phyloP scores from a whole-genome alignment of 1,140 invertebrate species.

The Branchinecta lynchi region DNA sequence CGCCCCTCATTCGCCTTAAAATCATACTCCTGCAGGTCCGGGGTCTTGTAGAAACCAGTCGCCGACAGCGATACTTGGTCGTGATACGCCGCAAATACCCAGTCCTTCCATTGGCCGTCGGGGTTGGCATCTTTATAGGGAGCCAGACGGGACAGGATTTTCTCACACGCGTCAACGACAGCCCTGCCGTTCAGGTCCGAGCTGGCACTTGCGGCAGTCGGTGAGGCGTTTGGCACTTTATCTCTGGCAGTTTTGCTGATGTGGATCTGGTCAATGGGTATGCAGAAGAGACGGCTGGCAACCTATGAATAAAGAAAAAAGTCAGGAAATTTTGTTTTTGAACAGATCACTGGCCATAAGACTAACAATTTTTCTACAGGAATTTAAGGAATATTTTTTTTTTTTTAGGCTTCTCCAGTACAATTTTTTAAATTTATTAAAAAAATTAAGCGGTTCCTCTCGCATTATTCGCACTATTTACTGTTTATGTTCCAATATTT shows the following conservation, averaged over 20 bases:
- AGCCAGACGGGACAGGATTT: constrained; percentile 53
- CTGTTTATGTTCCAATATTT: too few relatives aligned
- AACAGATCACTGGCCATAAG: too few relatives aligned
- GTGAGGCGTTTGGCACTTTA: constrained; percentile 83
- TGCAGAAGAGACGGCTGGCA: constrained; percentile 51
- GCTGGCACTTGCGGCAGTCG: constrained; percentile 76
- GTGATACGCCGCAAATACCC: constrained; percentile 64
- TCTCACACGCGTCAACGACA: constrained; percentile 39
- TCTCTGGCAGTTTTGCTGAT: constrained; percentile 78
- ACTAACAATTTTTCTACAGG: too few relatives aligned
- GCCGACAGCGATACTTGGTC: constrained; percentile 64
- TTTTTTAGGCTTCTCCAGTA: too few relatives aligned
- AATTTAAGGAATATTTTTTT: too few relatives aligned
- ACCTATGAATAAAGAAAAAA: constrained; percentile 31
- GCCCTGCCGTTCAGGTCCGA: constrained; percentile 94
- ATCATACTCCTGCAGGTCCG: constrained; percentile 52
- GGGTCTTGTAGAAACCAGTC: constrained; percentile 70
- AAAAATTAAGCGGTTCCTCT: too few relatives aligned
- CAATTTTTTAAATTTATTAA: too few relatives aligned
- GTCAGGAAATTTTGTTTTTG: too few relatives aligned
- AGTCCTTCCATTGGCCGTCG: constrained; percentile 62
- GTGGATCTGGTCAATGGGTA: constrained; percentile 60
- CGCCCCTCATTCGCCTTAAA: constrained; percentile 50
- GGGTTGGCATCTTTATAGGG: constrained; percentile 62
- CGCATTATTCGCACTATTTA: too few relatives aligned